Percentiles rank a stretch among this genome's conserved stretches.
Evolutionary conservation across 2,888 invertebrate genomes (phyloP).

Genomic region (Chrysolina haemoptera): DNA sequence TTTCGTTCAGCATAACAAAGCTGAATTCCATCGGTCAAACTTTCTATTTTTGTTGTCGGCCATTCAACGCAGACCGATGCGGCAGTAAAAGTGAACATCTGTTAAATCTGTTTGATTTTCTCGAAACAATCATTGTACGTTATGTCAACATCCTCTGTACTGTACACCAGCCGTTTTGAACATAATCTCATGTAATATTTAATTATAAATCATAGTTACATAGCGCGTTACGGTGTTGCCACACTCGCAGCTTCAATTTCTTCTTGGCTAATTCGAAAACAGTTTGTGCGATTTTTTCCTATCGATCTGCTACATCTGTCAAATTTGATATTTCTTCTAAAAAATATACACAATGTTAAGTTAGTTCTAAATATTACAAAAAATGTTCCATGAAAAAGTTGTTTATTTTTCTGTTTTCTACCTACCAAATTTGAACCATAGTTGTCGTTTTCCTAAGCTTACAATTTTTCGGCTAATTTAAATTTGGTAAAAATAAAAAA

Average conservation of each 20-base stretch:
- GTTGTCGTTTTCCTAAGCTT: too few relatives aligned
- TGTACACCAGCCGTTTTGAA: slow-evolving; percentile 11
- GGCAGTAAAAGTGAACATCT: slow-evolving; percentile 42
- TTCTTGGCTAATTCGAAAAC: not conserved
- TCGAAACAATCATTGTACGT: slow-evolving; percentile 34
- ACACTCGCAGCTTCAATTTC: not conserved
- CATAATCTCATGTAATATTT: slow-evolving; percentile 19
- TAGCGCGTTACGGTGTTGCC: not conserved
- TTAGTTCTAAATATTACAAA: too few relatives aligned
- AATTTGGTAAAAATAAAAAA: too few relatives aligned
- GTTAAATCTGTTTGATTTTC: slow-evolving; percentile 37
- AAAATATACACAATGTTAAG: too few relatives aligned
- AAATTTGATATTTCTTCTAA: too few relatives aligned
- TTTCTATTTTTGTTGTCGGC: slow-evolving; percentile 28
- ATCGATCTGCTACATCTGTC: too few relatives aligned
- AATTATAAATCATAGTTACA: slow-evolving; percentile 20
- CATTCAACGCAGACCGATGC: slow-evolving; percentile 18
- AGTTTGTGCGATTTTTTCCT: not conserved
- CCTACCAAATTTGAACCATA: too few relatives aligned
- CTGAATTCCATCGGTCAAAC: slow-evolving; percentile 20
- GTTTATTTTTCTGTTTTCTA: too few relatives aligned
- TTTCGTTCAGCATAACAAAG: slow-evolving; percentile 21
- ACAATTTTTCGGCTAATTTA: too few relatives aligned
- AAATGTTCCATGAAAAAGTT: too few relatives aligned
- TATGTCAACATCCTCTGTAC: slow-evolving; percentile 30